phyloP scores from a whole-genome alignment of 2,797 vertebrate genomes.

The Cyprinella venusta region DNA sequence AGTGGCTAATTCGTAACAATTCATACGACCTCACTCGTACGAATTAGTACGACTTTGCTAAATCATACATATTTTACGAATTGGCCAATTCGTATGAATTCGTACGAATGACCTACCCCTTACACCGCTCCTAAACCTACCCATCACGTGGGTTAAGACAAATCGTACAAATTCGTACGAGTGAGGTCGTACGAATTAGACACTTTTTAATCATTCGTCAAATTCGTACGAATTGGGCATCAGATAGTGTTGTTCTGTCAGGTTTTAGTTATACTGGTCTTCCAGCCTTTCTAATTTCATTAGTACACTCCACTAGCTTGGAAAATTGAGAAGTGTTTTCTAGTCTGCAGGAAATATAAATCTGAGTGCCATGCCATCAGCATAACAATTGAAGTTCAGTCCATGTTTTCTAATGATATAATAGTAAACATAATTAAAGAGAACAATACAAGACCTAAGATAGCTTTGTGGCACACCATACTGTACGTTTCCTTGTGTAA shows the following conservation, averaged over 20 bases:
- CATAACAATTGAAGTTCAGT: neutral
- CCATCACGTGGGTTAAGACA: no score
- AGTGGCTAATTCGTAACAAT: no score
- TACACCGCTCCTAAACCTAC: no score
- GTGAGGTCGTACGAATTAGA: no score
- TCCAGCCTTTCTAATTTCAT: neutral
- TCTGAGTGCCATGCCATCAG: neutral
- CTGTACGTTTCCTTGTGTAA: neutral
- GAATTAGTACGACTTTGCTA: no score
- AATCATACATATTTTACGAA: no score
- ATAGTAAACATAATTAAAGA: neutral
- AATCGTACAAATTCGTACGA: no score
- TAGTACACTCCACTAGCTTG: slow-evolving; percentile 4
- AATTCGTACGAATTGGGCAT: no score
- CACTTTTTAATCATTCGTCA: no score
- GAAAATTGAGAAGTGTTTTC: neutral
- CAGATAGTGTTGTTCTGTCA: neutral
- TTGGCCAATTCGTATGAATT: no score
- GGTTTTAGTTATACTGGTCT: neutral
- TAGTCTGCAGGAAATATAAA: neutral
- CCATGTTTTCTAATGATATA: neutral
- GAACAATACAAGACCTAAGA: neutral
- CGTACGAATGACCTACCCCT: no score
- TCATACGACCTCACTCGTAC: no score
- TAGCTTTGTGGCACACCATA: neutral